These are phyloP conservation scores for Amphiprion ocellaris DNA, from an alignment of 2,113 vertebrate genomes.

Conservation along the genomic window DNA sequence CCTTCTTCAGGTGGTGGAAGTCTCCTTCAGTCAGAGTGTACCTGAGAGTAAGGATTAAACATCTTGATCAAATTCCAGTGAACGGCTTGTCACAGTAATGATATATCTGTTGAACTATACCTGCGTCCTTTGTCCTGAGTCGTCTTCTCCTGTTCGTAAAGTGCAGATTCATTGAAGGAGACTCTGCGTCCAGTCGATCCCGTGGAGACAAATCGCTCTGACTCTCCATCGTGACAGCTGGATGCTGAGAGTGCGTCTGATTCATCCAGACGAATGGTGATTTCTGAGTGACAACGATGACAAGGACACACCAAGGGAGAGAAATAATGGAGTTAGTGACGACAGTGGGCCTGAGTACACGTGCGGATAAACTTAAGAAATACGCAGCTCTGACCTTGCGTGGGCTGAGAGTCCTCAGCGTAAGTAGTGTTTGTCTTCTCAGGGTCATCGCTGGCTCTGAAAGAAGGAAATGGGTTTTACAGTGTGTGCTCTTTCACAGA, in stretches of 20 bases:
- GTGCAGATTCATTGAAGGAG: constrained; percentile 96
- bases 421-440: constrained; percentile 97
- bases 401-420: constrained; percentile 91
- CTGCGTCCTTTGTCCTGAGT: constrained; percentile 93
- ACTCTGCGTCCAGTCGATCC: constrained; percentile 90
- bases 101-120: constrained; percentile 71
- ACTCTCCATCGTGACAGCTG: constrained; percentile 88
- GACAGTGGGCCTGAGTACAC: background rate
- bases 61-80: background rate
- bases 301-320: constrained; percentile 5
- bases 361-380: background rate
- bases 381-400: constrained; percentile 87
- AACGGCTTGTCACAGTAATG: background rate
- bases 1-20: constrained; percentile 97
- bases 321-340: constrained; percentile 8
- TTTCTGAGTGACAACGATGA: constrained; percentile 82
- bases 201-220: constrained; percentile 90
- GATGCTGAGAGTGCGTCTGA: constrained; percentile 87
- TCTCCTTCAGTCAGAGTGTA: constrained; percentile 98
- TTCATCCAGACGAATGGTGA: constrained; percentile 90
- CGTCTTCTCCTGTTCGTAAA: constrained; percentile 91
- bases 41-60: constrained; percentile 72
- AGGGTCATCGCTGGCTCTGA: constrained; percentile 93
- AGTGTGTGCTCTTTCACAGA: background rate
- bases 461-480: constrained; percentile 14